Evolutionary conservation across 1,140 invertebrate genomes (phyloP).

Genomic region (Gryllus bimaculatus): DNA sequence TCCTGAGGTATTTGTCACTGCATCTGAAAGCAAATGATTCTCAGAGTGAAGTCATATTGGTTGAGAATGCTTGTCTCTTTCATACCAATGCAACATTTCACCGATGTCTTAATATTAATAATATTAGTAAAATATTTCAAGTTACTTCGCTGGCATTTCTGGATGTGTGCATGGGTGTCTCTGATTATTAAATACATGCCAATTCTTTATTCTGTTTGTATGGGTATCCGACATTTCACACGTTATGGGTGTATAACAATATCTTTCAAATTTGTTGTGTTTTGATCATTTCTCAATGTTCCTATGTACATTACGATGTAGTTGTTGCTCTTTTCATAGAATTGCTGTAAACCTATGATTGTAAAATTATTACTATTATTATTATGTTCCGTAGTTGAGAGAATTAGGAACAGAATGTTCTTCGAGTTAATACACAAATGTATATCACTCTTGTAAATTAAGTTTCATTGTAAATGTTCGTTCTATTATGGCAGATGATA

Average conservation of each 20-base stretch:
- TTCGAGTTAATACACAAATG: not conserved
- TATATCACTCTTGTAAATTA: not conserved
- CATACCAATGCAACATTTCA: no score
- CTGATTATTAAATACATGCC: not conserved
- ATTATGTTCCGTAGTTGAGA: not conserved
- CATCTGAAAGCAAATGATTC: no score
- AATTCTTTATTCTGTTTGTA: not conserved
- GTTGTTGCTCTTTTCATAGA: not conserved
- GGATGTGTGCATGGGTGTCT: not conserved
- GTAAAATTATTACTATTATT: not conserved
- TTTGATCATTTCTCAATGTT: not conserved
- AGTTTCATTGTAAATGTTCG: slow-evolving; percentile 1
- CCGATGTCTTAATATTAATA: no score
- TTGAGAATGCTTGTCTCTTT: no score
- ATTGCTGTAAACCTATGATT: not conserved
- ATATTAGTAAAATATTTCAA: not conserved
- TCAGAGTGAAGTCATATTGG: no score
- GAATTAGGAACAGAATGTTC: not conserved
- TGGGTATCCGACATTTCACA: not conserved
- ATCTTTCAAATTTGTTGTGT: not conserved
- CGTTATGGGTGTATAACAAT: not conserved
- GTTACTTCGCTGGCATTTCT: not conserved
- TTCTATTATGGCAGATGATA: not conserved
- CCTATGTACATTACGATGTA: not conserved
- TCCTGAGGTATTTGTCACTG: no score